phyloP scores from a whole-genome alignment of 2,113 vertebrate species.

The Orcinus orca region DNA sequence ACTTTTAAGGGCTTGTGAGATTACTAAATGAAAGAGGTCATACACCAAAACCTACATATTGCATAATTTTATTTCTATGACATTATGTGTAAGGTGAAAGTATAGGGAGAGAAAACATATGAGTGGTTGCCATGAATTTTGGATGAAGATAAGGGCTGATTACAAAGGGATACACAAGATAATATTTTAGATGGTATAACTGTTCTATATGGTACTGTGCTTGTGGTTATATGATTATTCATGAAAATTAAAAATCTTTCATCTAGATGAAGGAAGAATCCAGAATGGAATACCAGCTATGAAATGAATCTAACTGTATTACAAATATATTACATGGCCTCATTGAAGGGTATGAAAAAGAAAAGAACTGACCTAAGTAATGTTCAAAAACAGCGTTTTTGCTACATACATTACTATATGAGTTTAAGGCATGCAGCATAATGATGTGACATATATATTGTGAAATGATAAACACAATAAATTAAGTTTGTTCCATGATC shows the following conservation, averaged over 20 bases:
- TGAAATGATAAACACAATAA: not conserved
- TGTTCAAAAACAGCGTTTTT: too few species aligned
- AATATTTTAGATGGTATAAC: not conserved
- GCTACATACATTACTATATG: too few species aligned
- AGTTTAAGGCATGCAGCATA: not conserved
- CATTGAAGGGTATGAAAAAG: too few species aligned
- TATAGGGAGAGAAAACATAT: not conserved
- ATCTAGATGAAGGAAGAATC: too few species aligned
- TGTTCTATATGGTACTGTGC: too few species aligned
- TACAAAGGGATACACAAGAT: not conserved
- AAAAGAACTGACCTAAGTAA: too few species aligned
- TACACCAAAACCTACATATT: not conserved
- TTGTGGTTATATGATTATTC: too few species aligned
- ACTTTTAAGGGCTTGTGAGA: not conserved
- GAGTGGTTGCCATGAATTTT: not conserved
- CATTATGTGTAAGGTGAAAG: not conserved
- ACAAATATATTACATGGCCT: too few species aligned
- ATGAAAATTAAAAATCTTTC: too few species aligned
- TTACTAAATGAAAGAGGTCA: not conserved
- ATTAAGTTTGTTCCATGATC: not conserved
- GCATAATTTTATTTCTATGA: not conserved
- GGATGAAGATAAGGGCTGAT: not conserved
- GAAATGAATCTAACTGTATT: too few species aligned
- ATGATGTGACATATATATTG: not conserved
- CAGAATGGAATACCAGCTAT: too few species aligned